Evolutionary conservation across 2,888 invertebrate genomes (phyloP), one percentile per base, ranked within the genome.

Genomic region (Tetragonula carbonaria): DNA sequence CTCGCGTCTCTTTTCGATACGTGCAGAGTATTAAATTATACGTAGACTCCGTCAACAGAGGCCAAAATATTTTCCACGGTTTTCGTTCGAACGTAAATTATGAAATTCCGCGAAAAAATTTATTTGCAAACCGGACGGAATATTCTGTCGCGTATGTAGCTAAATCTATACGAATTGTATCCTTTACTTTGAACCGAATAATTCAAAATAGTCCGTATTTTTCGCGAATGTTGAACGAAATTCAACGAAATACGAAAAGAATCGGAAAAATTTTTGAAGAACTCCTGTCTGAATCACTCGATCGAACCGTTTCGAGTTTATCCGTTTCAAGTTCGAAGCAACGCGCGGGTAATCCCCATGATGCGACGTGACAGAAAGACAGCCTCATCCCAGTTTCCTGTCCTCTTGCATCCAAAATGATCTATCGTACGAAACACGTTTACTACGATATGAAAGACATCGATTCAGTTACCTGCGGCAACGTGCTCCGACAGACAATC

Each of bases 391-490:
- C 73, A 63, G 68, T 14, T 59, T 68, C 82, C 67, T 72, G 67
- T 65, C 71, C 79, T 77, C 82, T 57, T 80, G 78, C 80, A 71
- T 74, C 74, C 78, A 80, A 67, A 85, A 74, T 84, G 74, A 88
- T 83, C 83, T 75, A 84, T 55, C 45, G 45, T 45, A 45, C 45
- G 80, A 85, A 88, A 85, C 78, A 83, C 84, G 86, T 89, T 90
- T 89, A 84, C 90, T 89, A 86, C 90, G 82, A 81, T 88, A 90
- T 82, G 90, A 90, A 89, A 87, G 87, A 87, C 90, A 83, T 87
- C 88, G 84, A 88, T 86, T 87, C 84, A 87, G 90, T 88, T 90
- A 90, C 87, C 87, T 88, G 87, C 85, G 89, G 6, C 85, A 90
- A 88, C 82, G 77, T 84, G 80, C 82, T 87, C 88, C 87, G 88